Conservation (phyloP, 92 coral and sea anemone species). For the Anthopleura xanthogrammica region DNA sequence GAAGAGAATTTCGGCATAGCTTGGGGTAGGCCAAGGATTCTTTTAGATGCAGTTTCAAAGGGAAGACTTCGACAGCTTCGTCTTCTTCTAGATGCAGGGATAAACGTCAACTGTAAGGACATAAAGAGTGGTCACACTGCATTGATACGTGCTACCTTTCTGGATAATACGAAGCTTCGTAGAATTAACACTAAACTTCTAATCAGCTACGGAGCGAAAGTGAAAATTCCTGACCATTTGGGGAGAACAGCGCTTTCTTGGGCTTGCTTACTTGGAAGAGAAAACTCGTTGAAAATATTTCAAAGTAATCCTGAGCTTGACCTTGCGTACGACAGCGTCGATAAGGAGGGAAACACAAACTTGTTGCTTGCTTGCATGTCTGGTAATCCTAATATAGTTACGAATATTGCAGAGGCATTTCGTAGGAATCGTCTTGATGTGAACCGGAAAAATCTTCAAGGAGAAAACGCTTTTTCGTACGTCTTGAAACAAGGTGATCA, state of each 20-base stretch:
- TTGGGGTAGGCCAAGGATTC: constrained; percentile 73
- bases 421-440: constrained; percentile 70
- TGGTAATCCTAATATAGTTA: constrained; percentile 78
- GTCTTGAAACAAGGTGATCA: constrained; percentile 52
- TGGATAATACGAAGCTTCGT: constrained; percentile 75
- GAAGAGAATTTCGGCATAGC: constrained; percentile 3
- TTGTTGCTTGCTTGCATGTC: constrained; percentile 89
- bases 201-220: constrained; percentile 77
- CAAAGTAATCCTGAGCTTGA: constrained; percentile 71
- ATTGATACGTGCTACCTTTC: constrained; percentile 71
- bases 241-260: constrained; percentile 85
- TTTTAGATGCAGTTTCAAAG: constrained; percentile 80
- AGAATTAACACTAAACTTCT: constrained; percentile 67
- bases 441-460: constrained; percentile 60
- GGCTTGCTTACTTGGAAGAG: constrained; percentile 81
- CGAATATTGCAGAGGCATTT: constrained; percentile 61
- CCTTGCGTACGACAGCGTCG: constrained; percentile 64
- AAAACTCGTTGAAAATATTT: constrained; percentile 69
- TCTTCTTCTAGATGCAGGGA: constrained; percentile 85
- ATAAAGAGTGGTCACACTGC: constrained; percentile 81
- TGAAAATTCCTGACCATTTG: constrained; percentile 52
- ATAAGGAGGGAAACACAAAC: constrained; percentile 79
- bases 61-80: constrained; percentile 83
- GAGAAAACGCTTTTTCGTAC: constrained; percentile 70
- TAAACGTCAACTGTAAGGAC: constrained; percentile 82